Conservation (phyloP, 2,113 vertebrate genomes). For the Brachyhypopomus occidentalis region DNA sequence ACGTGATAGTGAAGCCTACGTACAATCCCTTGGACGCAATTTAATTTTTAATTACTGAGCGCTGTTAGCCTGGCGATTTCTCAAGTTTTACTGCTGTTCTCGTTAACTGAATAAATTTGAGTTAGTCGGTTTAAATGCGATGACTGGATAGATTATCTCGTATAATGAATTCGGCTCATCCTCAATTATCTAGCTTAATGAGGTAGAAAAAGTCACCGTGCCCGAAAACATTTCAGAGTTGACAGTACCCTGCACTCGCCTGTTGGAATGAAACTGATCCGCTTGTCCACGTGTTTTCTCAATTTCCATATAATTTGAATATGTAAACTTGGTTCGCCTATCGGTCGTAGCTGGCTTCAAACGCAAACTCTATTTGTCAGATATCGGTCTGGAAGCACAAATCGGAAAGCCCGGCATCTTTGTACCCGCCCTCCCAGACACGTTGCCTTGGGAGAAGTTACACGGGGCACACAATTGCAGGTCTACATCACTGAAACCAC, state of each 20-base stretch:
- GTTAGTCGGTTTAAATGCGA: too few relatives aligned
- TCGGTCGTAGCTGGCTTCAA: constrained; percentile 55
- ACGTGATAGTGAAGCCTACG: too few relatives aligned
- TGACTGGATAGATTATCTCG: constrained; percentile 10
- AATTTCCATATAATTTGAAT: constrained; percentile 77
- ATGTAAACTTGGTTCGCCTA: constrained; percentile 72
- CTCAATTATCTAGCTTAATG: constrained; percentile 56
- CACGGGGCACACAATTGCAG: constrained; percentile 71
- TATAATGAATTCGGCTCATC: constrained; percentile 33
- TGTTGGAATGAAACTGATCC: constrained; percentile 74
- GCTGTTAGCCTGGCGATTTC: too few relatives aligned
- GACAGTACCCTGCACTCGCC: constrained; percentile 67
- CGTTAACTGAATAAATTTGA: too few relatives aligned
- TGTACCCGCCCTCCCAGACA: constrained; percentile 74
- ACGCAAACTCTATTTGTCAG: constrained; percentile 64
- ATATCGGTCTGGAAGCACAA: constrained; percentile 25
- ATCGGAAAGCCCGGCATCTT: constrained; percentile 55
- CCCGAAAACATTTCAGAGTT: constrained; percentile 58
- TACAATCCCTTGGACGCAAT: too few relatives aligned
- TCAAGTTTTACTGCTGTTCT: too few relatives aligned
- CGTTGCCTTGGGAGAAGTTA: constrained; percentile 80
- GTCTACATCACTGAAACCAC: constrained; percentile 53
- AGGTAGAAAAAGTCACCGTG: constrained; percentile 59
- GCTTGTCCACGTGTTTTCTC: constrained; percentile 79
- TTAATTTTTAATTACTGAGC: too few relatives aligned